phyloP scores from a whole-genome alignment of 2,888 invertebrate species.

The Phorcus lineatus region DNA sequence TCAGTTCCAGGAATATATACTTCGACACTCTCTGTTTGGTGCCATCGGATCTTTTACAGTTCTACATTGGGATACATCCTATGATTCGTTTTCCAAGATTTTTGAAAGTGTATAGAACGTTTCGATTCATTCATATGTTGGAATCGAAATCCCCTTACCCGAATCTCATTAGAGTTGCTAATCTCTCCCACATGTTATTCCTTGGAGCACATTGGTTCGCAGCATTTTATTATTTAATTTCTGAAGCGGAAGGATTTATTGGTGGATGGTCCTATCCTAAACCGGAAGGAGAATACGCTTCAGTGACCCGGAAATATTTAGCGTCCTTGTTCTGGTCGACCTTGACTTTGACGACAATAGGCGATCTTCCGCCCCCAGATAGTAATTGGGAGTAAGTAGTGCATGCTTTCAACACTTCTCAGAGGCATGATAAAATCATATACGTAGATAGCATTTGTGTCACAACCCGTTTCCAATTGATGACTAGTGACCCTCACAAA shows the following conservation, averaged over 20 bases:
- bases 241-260: conserved; percentile 81
- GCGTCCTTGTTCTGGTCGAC: conserved; percentile 98
- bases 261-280: conserved; percentile 78
- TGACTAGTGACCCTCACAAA: too few relatives aligned
- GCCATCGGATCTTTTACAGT: conserved; percentile 91
- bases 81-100: conserved; percentile 82
- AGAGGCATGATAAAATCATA: too few relatives aligned
- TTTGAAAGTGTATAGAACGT: conserved; percentile 86
- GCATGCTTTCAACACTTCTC: too few relatives aligned
- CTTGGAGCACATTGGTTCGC: conserved; percentile 98
- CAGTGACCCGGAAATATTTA: conserved; percentile 92
- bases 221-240: conserved; percentile 95
- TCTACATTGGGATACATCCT: conserved; percentile 83
- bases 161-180: conserved; percentile 95
- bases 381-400: conserved; percentile 95
- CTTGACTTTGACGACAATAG: conserved; percentile 94
- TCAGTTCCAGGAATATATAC: conserved; percentile 88
- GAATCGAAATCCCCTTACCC: conserved; percentile 97
- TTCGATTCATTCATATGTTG: conserved; percentile 92
- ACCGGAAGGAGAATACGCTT: conserved; percentile 83
- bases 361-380: conserved; percentile 95
- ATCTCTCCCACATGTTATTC: conserved; percentile 94
- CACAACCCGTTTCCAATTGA: neutral
- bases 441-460: neutral
- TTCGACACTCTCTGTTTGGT: conserved; percentile 88